A percentile compares a stretch with the other conserved stretches of the same genome.
Conservation (phyloP, 2,797 vertebrate genomes). For the Gymnothorax reevesii region DNA sequence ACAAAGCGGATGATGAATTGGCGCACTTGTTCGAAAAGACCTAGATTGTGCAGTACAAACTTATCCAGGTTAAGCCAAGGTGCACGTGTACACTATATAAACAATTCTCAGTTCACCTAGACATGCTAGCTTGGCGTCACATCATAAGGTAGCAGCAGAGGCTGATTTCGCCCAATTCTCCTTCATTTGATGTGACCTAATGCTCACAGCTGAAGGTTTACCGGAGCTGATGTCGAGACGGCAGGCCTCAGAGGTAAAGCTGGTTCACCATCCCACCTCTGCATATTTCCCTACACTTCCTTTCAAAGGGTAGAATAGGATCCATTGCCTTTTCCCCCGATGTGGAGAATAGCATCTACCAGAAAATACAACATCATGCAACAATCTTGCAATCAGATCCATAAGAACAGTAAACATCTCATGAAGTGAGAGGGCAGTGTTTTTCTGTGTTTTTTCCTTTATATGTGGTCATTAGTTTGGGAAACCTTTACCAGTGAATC, state of each 20-base stretch:
- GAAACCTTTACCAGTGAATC: neutral
- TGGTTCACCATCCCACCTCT: too few relatives aligned
- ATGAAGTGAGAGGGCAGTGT: neutral
- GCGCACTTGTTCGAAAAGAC: neutral
- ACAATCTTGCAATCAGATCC: neutral
- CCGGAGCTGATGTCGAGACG: too few relatives aligned
- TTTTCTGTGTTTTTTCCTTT: neutral
- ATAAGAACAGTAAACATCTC: too few relatives aligned
- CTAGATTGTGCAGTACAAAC: neutral
- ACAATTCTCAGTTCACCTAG: neutral
- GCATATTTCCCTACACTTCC: neutral
- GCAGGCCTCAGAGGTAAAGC: too few relatives aligned
- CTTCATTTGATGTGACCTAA: too few relatives aligned
- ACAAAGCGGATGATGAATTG: too few relatives aligned
- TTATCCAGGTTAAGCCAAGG: neutral
- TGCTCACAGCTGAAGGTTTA: too few relatives aligned
- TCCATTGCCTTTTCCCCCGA: neutral
- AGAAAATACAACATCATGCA: neutral
- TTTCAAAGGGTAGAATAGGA: neutral
- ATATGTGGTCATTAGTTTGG: neutral
- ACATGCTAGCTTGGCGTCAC: neutral
- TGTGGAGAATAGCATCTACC: neutral
- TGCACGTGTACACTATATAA: neutral
- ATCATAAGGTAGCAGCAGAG: neutral
- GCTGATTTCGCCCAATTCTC: neutral